These are phyloP conservation scores for Peucedramus taeniatus DNA, from an alignment of 2,113 vertebrate species.

Conservation along the genomic window DNA sequence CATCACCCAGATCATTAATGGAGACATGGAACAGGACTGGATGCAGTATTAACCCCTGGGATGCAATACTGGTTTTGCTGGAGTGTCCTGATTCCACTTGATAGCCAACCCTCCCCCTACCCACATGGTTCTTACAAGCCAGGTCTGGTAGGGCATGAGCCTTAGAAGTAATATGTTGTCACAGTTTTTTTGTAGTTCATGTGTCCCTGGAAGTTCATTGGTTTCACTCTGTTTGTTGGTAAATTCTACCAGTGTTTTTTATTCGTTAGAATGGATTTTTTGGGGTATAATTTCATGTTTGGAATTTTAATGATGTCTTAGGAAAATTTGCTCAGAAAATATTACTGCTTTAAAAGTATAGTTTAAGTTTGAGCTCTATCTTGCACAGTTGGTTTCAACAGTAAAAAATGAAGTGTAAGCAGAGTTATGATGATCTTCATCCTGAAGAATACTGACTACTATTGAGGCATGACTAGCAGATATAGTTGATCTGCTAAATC, in stretches of 20 bases:
- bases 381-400: background rate
- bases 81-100: background rate
- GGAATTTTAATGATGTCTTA: background rate
- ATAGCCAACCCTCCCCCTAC: background rate
- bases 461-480: background rate
- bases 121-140: background rate
- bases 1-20: background rate
- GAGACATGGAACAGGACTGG: background rate
- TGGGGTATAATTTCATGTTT: background rate
- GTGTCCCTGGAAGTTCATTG: background rate
- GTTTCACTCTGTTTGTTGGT: background rate
- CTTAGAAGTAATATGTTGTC: background rate
- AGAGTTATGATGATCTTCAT: background rate
- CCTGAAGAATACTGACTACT: background rate
- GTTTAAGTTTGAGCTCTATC: background rate
- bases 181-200: background rate
- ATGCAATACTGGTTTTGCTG: background rate
- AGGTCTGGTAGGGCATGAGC: background rate
- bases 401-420: background rate
- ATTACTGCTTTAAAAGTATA: background rate
- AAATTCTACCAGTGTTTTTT: background rate
- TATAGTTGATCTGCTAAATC: too few relatives aligned
- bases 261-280: background rate
- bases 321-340: background rate
- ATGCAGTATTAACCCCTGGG: background rate